Evolutionary conservation across 2,113 vertebrate species (phyloP).

Genomic region (Laticauda laticaudata): DNA sequence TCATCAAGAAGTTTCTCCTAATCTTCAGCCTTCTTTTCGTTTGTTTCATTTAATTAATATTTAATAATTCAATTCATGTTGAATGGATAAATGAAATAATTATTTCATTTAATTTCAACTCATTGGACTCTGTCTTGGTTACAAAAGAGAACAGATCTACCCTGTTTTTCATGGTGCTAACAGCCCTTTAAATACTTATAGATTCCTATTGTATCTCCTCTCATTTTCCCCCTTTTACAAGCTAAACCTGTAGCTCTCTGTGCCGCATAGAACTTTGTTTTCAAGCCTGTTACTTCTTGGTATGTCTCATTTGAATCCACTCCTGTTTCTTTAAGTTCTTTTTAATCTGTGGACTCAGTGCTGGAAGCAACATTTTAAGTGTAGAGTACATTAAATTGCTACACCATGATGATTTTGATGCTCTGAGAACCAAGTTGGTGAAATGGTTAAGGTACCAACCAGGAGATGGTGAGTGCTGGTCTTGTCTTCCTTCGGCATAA

Average conservation of each 20-base stretch:
- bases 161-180: neutral
- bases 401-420: neutral
- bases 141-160: neutral
- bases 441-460: neutral
- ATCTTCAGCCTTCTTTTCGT: neutral
- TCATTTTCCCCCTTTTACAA: neutral
- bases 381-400: neutral
- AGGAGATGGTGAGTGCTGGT: neutral
- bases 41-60: neutral
- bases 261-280: neutral
- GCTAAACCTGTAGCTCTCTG: neutral
- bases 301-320: neutral
- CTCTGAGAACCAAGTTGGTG: neutral
- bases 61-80: neutral
- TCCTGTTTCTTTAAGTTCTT: neutral
- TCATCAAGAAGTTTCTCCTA: neutral
- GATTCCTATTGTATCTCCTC: neutral
- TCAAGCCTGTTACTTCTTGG: neutral
- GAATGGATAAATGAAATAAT: neutral
- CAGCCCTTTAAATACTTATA: neutral
- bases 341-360: neutral
- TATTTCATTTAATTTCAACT: neutral
- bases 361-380: neutral
- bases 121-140: neutral
- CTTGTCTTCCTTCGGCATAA: neutral